A percentile compares a stretch with the other conserved stretches of the same genome.
Conservation (phyloP, 2,888 invertebrate species). For the Dynastes tityus region DNA sequence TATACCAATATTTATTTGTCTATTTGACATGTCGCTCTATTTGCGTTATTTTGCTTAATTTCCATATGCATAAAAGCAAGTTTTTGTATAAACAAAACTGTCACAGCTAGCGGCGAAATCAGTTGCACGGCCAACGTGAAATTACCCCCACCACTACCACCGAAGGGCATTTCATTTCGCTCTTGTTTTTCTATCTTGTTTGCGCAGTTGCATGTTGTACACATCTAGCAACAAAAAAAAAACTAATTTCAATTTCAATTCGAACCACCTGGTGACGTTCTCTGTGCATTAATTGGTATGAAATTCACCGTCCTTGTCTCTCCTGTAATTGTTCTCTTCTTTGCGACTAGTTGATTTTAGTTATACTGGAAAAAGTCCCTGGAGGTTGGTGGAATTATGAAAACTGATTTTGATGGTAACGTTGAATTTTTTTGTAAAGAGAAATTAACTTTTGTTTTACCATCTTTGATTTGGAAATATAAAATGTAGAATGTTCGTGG, state of each 20-base stretch:
- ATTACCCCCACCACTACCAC: too few species aligned
- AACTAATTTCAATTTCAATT: slow-evolving; percentile 11
- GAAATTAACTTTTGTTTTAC: not conserved
- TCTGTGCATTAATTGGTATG: slow-evolving; percentile 13
- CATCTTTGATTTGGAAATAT: too few species aligned
- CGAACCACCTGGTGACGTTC: not conserved
- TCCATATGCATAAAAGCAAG: too few species aligned
- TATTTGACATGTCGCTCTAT: too few species aligned
- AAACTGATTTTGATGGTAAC: not conserved
- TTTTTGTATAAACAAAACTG: too few species aligned
- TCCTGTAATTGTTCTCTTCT: too few species aligned
- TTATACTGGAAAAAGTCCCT: slow-evolving; percentile 8
- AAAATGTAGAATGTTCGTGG: too few species aligned
- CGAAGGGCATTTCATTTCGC: not conserved
- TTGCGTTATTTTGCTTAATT: too few species aligned
- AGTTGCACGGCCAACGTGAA: too few species aligned
- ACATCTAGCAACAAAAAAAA: not conserved
- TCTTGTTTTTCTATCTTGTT: not conserved
- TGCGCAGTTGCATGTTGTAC: not conserved
- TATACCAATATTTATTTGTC: too few species aligned
- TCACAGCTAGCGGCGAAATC: too few species aligned
- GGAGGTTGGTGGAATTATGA: not conserved
- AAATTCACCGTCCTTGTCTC: not conserved
- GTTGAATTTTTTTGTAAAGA: not conserved
- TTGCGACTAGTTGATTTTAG: slow-evolving; percentile 13